Evolutionary conservation across 2,888 invertebrate species (phyloP), one percentile per base, ranked within the genome.

Genomic region (Octodonta nipae): DNA sequence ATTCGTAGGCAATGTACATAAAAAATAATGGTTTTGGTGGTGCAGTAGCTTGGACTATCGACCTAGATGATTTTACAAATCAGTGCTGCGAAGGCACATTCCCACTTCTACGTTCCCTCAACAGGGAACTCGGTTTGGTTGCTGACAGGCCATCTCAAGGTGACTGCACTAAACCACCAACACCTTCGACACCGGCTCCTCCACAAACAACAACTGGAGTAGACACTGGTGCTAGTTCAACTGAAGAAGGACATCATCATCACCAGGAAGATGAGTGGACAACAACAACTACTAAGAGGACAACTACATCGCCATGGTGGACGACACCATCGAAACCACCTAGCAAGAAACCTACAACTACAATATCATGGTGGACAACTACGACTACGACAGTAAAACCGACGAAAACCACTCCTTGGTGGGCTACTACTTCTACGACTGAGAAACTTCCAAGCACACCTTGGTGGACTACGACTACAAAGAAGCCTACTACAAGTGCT

Each of bases 41-140:
- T 3, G 77, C 82, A 5, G 78, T 82, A 26, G 82, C 85, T 1
- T 89, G 87, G 87, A 87, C 88, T 0, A 70, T 86, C 2, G 89
- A 89, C 55, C 57, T 89, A 45, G 88, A 89, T 46, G 89, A 91
- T 56, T 88, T 84, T 55, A 73, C 71, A 42, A 89, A 89, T 59
- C 70, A 73, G 1, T 91, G 89, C 56, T 88, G 89, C 52, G 64
- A 65, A 3, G 86, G 85, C 51, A 64, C 83, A 0, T 86, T 75
- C 44, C 85, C 88, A 0, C 59, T 89, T 26, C 63, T 89, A 7
- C 72, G 77, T 25, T 76, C 81, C 1, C 73, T 89, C 2, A 84
- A 84, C 39, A 68, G 79, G 11, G 87, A 78, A 0, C 61, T 91
- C 13, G 82, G 83, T 15, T 64, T 72, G 5, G 49, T 67, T 4